phyloP scores from a whole-genome alignment of 2,888 invertebrate species.

The Darwinula stevensoni region DNA sequence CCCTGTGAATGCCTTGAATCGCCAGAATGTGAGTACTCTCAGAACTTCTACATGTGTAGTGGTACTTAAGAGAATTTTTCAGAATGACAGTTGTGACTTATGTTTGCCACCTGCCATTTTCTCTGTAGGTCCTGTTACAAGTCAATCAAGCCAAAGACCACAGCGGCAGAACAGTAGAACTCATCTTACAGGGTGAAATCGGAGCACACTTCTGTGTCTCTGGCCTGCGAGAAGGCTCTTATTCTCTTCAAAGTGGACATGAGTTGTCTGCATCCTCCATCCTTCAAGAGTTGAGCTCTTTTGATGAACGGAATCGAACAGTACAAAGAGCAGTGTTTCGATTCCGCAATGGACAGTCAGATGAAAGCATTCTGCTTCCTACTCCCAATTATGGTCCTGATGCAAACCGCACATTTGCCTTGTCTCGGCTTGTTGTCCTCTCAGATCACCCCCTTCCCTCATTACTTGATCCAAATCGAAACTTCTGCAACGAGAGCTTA shows the following conservation, averaged over 20 bases:
- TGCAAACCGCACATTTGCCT: conserved; percentile 76
- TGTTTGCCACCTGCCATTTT: conserved; percentile 4
- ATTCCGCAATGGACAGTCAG: not conserved
- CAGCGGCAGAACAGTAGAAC: conserved; percentile 70
- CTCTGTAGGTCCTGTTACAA: conserved; percentile 15
- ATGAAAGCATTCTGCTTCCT: conserved; percentile 43
- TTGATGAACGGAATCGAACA: not conserved
- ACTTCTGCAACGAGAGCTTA: conserved; percentile 34
- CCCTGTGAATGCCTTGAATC: conserved; percentile 22
- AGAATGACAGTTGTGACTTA: too few relatives aligned
- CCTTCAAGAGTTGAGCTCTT: not conserved
- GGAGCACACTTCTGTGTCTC: conserved; percentile 78
- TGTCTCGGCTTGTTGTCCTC: conserved; percentile 57
- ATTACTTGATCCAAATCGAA: conserved; percentile 28
- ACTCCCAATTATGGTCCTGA: conserved; percentile 73
- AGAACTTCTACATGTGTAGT: too few relatives aligned
- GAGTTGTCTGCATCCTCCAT: conserved; percentile 28
- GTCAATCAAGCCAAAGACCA: conserved; percentile 76
- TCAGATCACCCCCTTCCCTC: conserved; percentile 27
- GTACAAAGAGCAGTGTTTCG: not conserved
- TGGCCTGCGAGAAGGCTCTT: conserved; percentile 61
- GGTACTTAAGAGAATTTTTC: too few relatives aligned
- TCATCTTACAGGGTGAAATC: conserved; percentile 73
- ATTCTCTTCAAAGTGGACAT: conserved; percentile 74
- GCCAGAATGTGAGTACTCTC: conserved; percentile 18